Evolutionary conservation across 2,888 invertebrate species (phyloP).

Genomic region (Campoletis raptor): DNA sequence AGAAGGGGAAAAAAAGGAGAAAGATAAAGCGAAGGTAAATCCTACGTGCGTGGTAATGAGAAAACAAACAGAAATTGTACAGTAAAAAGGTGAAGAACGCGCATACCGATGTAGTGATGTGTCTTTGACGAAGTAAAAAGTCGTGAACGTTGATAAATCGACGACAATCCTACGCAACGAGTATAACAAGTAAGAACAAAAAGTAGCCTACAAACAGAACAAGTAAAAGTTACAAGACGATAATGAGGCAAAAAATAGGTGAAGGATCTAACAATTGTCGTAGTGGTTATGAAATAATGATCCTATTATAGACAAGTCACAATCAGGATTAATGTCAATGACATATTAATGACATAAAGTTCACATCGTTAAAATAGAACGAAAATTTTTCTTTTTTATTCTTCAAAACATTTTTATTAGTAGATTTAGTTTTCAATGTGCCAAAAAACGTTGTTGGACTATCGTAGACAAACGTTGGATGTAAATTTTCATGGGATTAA

Average conservation of each 20-base stretch:
- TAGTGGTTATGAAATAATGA: constrained; percentile 14
- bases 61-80: constrained; percentile 59
- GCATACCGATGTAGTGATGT: constrained; percentile 39
- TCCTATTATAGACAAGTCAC: constrained; percentile 35
- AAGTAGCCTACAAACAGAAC: constrained; percentile 2
- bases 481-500: too few species aligned
- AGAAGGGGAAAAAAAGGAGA: neutral
- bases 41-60: constrained; percentile 34
- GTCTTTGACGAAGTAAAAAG: constrained; percentile 23
- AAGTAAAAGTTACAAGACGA: neutral
- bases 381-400: neutral
- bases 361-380: neutral
- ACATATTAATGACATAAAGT: neutral
- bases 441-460: too few species aligned
- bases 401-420: neutral
- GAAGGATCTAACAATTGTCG: constrained; percentile 32
- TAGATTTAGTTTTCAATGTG: too few species aligned
- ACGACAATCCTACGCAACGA: constrained; percentile 4
- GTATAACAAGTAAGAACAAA: neutral
- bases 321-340: constrained; percentile 50
- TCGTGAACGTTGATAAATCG: constrained; percentile 24
- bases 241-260: neutral
- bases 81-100: constrained; percentile 15
- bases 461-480: too few species aligned
- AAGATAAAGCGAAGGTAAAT: constrained; percentile 22